Percentiles rank a stretch among this genome's conserved stretches.
Conservation (phyloP, 2,113 vertebrate species). For the Carassius carassius region DNA sequence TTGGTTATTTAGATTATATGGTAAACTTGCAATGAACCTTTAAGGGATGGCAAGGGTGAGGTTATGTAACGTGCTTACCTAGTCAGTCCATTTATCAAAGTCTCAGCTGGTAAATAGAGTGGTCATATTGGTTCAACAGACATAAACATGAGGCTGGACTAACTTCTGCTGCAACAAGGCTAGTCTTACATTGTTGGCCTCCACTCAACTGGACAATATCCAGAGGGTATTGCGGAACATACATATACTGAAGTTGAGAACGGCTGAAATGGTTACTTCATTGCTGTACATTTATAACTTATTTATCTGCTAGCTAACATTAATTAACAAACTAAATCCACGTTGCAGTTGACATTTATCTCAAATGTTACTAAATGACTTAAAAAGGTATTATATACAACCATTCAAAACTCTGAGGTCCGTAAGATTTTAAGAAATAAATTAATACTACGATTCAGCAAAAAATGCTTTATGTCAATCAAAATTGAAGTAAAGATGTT, state of each 20-base stretch:
- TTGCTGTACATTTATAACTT: slow-evolving; percentile 8
- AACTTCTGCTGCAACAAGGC: not conserved
- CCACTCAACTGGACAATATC: slow-evolving; percentile 2
- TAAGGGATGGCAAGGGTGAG: not conserved
- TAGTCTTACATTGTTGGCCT: slow-evolving; percentile 12
- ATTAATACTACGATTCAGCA: not conserved
- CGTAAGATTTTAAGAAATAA: not conserved
- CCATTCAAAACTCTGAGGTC: not conserved
- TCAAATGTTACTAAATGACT: not conserved
- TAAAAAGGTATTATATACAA: not conserved
- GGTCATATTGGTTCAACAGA: slow-evolving; percentile 18
- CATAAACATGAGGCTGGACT: slow-evolving; percentile 12
- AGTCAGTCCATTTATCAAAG: not conserved
- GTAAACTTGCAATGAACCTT: no score
- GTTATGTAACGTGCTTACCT: not conserved
- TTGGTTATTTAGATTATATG: not conserved
- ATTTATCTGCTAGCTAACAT: slow-evolving; percentile 13
- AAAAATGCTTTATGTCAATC: no score
- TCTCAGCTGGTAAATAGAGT: slow-evolving; percentile 4
- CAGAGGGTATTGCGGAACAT: not conserved
- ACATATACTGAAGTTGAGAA: not conserved
- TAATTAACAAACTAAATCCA: not conserved
- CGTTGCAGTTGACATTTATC: not conserved
- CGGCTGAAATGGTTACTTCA: not conserved
- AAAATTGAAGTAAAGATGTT: no score